These are phyloP conservation scores for Amiota communis DNA, from an alignment of 2,888 invertebrate species.

Conservation along the genomic window DNA sequence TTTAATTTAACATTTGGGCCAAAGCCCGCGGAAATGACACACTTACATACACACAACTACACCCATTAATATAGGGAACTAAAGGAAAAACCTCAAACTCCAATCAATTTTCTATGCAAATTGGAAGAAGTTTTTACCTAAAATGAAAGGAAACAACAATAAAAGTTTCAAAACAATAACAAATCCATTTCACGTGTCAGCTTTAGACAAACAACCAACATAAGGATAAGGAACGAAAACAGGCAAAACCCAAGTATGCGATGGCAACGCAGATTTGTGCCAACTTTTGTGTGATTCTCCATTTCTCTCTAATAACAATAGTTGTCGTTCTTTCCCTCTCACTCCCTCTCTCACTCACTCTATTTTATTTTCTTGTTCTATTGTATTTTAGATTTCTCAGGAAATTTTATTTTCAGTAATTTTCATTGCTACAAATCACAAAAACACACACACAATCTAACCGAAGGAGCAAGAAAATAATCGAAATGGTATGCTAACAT, in stretches of 20 bases:
- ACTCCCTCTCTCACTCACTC: too few relatives aligned
- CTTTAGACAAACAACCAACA: slow-evolving; percentile 45
- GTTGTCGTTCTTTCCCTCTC: background rate
- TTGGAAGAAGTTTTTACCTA: background rate
- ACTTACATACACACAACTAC: too few relatives aligned
- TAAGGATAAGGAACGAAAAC: slow-evolving; percentile 49
- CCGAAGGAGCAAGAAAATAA: background rate
- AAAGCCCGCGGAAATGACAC: too few relatives aligned
- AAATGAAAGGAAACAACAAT: background rate
- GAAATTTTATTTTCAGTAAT: background rate
- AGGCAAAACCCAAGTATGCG: background rate
- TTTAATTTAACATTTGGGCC: too few relatives aligned
- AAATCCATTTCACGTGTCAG: slow-evolving; percentile 64
- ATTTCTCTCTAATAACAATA: background rate
- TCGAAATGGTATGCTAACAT: too few relatives aligned
- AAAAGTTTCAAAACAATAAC: slow-evolving; percentile 44
- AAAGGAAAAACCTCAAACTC: background rate
- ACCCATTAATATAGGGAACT: too few relatives aligned
- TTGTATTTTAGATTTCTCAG: background rate
- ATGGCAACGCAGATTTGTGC: background rate
- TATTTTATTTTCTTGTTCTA: background rate
- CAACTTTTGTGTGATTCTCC: background rate
- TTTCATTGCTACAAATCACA: background rate
- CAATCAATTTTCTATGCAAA: background rate
- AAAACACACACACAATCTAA: background rate